phyloP scores from a whole-genome alignment of 2,797 vertebrate genomes.

The Lepus oiostolus region DNA sequence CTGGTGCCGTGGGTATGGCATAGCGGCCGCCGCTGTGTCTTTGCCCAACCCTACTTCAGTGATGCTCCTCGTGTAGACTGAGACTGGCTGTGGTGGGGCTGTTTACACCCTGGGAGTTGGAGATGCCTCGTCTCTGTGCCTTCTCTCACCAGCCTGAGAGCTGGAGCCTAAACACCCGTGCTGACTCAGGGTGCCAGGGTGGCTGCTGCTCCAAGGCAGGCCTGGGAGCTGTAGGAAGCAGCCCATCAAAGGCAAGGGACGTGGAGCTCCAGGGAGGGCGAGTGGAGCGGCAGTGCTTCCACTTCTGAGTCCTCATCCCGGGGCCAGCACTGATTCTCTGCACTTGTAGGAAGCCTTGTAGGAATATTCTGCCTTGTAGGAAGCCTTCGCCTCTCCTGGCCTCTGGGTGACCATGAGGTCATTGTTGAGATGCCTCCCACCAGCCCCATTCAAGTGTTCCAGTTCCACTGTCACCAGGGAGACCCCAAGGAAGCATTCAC shows the following conservation, averaged over 20 bases:
- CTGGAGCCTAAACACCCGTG: accelerated
- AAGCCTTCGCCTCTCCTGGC: neutral
- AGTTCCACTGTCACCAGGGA: no score
- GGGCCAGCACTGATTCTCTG: accelerated
- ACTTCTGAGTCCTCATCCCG: neutral
- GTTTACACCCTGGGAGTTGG: neutral
- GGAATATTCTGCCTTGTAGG: neutral
- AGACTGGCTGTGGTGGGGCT: accelerated
- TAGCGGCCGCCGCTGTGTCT: accelerated
- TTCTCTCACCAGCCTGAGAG: no score
- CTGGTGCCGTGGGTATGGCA: accelerated
- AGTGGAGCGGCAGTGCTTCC: accelerated
- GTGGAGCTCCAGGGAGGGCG: accelerated
- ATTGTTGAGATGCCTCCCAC: neutral
- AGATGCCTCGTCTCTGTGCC: accelerated
- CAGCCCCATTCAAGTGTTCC: neutral
- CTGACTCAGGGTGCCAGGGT: neutral
- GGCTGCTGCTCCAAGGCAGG: no score
- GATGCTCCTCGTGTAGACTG: accelerated
- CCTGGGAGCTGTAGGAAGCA: no score
- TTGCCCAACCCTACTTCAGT: accelerated
- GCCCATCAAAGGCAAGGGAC: no score
- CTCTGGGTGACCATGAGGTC: neutral
- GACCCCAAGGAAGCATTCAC: neutral
- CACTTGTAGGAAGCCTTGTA: neutral